phyloP scores from a whole-genome alignment of 2,797 vertebrate genomes.

The Hirundo rustica region DNA sequence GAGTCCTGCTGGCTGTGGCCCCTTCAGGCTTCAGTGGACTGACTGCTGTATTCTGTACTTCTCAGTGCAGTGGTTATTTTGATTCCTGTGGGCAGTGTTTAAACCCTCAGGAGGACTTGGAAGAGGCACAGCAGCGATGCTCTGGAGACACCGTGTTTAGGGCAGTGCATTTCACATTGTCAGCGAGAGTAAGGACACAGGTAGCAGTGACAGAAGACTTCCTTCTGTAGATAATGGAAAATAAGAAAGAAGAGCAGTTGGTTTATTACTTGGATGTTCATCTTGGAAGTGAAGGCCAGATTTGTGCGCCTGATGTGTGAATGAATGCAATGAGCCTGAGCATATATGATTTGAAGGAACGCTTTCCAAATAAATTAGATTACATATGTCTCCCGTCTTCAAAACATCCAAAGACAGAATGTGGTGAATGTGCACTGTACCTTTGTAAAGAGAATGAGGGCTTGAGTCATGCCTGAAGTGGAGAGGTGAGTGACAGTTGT shows the following conservation, averaged over 20 bases:
- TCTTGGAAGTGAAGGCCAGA: neutral
- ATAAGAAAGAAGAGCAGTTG: neutral
- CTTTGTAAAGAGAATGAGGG: neutral
- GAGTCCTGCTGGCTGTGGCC: neutral
- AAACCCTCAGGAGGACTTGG: neutral
- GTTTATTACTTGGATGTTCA: neutral
- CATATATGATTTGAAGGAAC: neutral
- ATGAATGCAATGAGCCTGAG: neutral
- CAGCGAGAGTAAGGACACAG: neutral
- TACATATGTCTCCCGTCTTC: neutral
- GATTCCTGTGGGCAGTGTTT: neutral
- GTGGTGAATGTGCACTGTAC: neutral
- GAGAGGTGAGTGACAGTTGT: rapidly evolving
- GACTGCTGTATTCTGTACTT: neutral
- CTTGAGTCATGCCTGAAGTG: neutral
- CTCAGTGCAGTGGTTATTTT: neutral
- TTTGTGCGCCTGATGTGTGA: neutral
- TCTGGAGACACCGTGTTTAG: neutral
- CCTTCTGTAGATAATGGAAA: neutral
- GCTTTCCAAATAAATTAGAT: neutral
- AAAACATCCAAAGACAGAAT: neutral
- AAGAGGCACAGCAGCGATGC: neutral
- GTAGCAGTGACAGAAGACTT: neutral
- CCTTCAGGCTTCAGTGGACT: neutral
- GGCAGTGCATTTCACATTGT: neutral